Percentiles rank a stretch among this genome's conserved stretches.
Conservation (phyloP, 2,888 invertebrate genomes). For the Phymatocera aterrima region DNA sequence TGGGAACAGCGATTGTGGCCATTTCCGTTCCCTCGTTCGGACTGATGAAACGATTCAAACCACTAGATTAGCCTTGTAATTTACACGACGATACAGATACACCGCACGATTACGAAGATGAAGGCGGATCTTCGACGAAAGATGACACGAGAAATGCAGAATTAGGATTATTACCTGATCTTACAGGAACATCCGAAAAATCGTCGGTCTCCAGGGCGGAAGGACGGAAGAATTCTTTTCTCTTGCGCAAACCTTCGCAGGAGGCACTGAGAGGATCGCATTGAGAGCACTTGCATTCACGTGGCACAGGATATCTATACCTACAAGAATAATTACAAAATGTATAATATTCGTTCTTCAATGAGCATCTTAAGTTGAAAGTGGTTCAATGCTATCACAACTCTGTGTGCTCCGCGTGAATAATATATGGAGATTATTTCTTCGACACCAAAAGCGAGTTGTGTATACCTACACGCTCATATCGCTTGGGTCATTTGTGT, state of each 20-base stretch:
- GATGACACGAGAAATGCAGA: neutral
- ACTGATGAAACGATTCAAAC: neutral
- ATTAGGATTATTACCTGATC: neutral
- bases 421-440: neutral
- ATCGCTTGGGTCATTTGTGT: too few species aligned
- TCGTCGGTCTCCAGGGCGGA: slow-evolving; percentile 46
- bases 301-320: slow-evolving; percentile 88
- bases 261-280: slow-evolving; percentile 84
- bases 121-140: neutral
- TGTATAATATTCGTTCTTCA: too few species aligned
- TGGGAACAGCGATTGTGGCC: neutral
- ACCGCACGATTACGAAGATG: too few species aligned
- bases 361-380: too few species aligned
- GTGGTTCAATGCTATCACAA: neutral
- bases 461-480: too few species aligned
- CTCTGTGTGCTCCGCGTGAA: neutral
- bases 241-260: slow-evolving; percentile 81
- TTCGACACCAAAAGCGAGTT: too few species aligned
- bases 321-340: too few species aligned
- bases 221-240: slow-evolving; percentile 74
- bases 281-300: slow-evolving; percentile 84
- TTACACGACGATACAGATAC: too few species aligned
- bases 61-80: neutral
- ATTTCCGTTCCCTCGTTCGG: neutral
- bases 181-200: neutral